Conservation (phyloP, 1,140 invertebrate species). For the Helicoverpa zea region DNA sequence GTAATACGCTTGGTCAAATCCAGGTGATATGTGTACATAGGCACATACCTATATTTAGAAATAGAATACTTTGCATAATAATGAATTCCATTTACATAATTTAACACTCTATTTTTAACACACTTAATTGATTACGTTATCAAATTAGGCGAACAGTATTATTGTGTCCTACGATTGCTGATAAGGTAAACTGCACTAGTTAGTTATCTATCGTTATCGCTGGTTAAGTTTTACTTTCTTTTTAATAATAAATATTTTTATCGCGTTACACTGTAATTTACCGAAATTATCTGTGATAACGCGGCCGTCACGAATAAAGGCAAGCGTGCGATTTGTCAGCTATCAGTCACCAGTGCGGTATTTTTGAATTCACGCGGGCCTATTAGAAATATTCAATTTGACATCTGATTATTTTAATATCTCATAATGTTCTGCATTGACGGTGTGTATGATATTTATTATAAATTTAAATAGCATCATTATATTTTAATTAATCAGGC, state of each 20-base stretch:
- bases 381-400: background rate
- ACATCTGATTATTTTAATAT: background rate
- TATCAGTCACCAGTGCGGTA: background rate
- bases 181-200: constrained; percentile 12
- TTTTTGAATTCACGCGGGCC: background rate
- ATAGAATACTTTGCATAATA: background rate
- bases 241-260: constrained; percentile 11
- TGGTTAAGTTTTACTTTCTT: constrained; percentile 8
- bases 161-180: constrained; percentile 29
- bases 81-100: background rate
- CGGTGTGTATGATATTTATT: background rate
- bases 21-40: no score
- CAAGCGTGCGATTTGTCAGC: background rate
- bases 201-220: constrained; percentile 18
- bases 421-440: background rate
- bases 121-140: constrained; percentile 31
- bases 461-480: background rate
- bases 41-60: background rate
- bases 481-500: no score
- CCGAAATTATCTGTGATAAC: constrained; percentile 22
- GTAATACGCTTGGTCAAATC: no score
- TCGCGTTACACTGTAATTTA: background rate
- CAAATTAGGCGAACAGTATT: constrained; percentile 24
- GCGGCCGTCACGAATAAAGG: constrained; percentile 1
- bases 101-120: background rate